Evolutionary conservation across 2,797 vertebrate genomes (phyloP), one percentile per base, ranked within the genome.

Genomic region (Anas capensis): DNA sequence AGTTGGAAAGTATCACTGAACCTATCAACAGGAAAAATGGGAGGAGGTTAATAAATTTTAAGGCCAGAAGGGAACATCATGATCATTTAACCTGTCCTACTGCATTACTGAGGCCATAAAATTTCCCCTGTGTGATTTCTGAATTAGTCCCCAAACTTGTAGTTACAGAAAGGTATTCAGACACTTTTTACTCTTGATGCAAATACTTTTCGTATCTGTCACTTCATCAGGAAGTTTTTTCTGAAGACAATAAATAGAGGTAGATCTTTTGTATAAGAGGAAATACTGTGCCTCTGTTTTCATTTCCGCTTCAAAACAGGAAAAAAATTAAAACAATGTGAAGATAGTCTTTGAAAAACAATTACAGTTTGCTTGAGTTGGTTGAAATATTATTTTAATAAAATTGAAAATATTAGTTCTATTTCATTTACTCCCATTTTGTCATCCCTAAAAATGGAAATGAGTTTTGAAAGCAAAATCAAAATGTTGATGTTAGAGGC

Each of bases 31-130:
- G 82, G 72, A 96, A 94, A 92, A 95, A 92, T 96, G 79, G 65
- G 72, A 88, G 77, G 17, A 93, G 76, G 77, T 90, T 93, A 95
- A 93, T 96, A 95, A 78, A 91, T 94, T 94, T 97, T 91, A 93
- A 90, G 85, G 77, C 82, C 87, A 90, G 82, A 94, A 94, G 70
- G 92, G 92, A 96, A 92, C 82, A 96, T 93, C 77, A 60, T 53
- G 92, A 92, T 95, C 85, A 3, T 96, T 95, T 94, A 93, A 95
- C 86, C 89, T 96, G 92, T 90, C 85, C 66, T 60, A 36, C 76
- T 79, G 77, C 3, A 6, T 95, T 93, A 96, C 77, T 79, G 51
- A 93, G 82, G 56, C 73, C 62, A 90, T 95, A 90, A 95, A 96
- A 93, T 76, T 86, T 84, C 58, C 66, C 88, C 61, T 36, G 12